A percentile compares a stretch with the other conserved stretches of the same genome.
phyloP scores from a whole-genome alignment of 2,888 invertebrate species.

The Dinocampus coccinellae region DNA sequence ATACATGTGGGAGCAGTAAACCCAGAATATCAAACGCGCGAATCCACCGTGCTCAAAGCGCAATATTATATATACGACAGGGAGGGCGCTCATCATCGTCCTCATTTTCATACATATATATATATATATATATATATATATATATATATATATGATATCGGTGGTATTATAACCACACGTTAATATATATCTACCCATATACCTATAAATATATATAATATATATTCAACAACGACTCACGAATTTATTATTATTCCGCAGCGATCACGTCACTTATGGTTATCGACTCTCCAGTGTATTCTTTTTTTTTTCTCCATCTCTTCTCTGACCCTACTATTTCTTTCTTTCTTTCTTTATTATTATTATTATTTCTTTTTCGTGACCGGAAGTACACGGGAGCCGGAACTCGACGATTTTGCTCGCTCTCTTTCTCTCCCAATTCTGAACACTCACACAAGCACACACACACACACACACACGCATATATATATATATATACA shows the following conservation, averaged over 20 bases:
- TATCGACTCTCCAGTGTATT: constrained; percentile 3
- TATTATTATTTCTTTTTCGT: constrained; percentile 49
- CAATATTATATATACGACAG: constrained; percentile 9
- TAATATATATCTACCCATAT: not conserved
- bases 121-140: constrained; percentile 13
- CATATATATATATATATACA: constrained; percentile 25
- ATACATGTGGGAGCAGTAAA: constrained; percentile 23
- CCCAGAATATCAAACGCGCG: constrained; percentile 25
- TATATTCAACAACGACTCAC: not conserved
- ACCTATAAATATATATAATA: not conserved
- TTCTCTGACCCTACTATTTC: not conserved
- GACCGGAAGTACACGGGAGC: constrained; percentile 63
- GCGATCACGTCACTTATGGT: constrained; percentile 25
- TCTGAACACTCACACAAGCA: constrained; percentile 26
- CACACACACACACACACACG: constrained; percentile 15
- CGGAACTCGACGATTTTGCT: constrained; percentile 60
- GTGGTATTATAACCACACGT: not conserved
- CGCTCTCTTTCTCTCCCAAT: constrained; percentile 41
- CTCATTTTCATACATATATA: not conserved
- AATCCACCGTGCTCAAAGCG: constrained; percentile 15
- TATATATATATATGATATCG: constrained; percentile 8
- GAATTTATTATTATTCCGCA: constrained; percentile 22
- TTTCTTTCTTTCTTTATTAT: not conserved
- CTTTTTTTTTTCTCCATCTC: not conserved
- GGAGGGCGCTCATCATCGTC: not conserved